Evolutionary conservation across 2,888 invertebrate genomes (phyloP).

Genomic region (Polietes domitor): DNA sequence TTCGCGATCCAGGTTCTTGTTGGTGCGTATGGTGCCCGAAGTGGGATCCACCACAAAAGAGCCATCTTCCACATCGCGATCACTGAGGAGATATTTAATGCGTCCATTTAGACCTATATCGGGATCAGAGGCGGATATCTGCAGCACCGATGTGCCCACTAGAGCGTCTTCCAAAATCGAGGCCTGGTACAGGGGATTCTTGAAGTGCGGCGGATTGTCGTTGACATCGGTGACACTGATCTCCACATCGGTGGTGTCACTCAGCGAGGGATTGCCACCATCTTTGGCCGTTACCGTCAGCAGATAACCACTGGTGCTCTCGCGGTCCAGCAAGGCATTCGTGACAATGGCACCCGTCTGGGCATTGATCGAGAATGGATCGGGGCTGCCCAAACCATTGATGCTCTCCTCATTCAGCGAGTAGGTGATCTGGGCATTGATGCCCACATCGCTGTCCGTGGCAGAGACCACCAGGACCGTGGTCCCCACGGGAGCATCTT

Average conservation of each 20-base stretch:
- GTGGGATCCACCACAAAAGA: constrained; percentile 96
- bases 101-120: constrained; percentile 94
- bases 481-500: constrained; percentile 95
- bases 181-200: constrained; percentile 90
- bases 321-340: constrained; percentile 91
- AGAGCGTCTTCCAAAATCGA: constrained; percentile 93
- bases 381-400: constrained; percentile 83
- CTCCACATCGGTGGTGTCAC: constrained; percentile 97
- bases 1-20: constrained; percentile 95
- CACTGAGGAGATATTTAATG: constrained; percentile 89
- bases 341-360: constrained; percentile 97
- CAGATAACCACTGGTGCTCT: constrained; percentile 90
- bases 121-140: constrained; percentile 90
- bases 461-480: constrained; percentile 96
- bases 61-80: constrained; percentile 90
- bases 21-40: constrained; percentile 94
- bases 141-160: constrained; percentile 89
- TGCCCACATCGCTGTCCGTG: constrained; percentile 95
- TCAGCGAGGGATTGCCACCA: constrained; percentile 93
- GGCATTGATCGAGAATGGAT: constrained; percentile 93
- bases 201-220: constrained; percentile 95
- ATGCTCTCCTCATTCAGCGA: constrained; percentile 86
- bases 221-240: constrained; percentile 97
- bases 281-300: constrained; percentile 96
- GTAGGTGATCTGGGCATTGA: constrained; percentile 95